Evolutionary conservation across 2,113 vertebrate genomes (phyloP).

Genomic region (Malurus elegans): DNA sequence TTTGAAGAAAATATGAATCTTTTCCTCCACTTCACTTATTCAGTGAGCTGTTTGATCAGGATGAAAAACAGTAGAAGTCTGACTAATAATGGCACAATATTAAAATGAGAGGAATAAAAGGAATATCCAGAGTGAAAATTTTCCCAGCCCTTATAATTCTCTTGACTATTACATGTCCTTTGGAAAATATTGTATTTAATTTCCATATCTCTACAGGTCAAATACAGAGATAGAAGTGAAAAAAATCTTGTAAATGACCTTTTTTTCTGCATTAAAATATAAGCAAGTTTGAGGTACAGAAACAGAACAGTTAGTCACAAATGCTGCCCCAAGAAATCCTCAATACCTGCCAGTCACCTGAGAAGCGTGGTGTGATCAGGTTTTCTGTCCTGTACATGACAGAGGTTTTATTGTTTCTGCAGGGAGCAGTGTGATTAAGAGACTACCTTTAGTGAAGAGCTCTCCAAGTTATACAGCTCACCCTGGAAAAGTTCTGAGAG

Average conservation of each 20-base stretch:
- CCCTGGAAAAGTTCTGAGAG: background rate
- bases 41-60: background rate
- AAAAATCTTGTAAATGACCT: background rate
- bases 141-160: background rate
- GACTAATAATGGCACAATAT: background rate
- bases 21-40: background rate
- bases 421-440: background rate
- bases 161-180: background rate
- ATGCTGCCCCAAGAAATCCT: background rate
- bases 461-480: background rate
- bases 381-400: background rate
- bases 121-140: background rate
- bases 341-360: background rate
- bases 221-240: background rate
- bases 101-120: background rate
- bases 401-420: slow-evolving; percentile 33
- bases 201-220: background rate
- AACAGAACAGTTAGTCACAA: background rate
- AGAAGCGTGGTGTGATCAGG: background rate
- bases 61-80: background rate
- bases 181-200: background rate
- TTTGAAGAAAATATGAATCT: background rate
- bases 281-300: background rate
- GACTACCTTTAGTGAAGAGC: background rate
- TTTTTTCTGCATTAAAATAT: background rate